These are phyloP conservation scores for Cryptophagus acutangulus DNA, from an alignment of 2,888 invertebrate species.

Conservation along the genomic window DNA sequence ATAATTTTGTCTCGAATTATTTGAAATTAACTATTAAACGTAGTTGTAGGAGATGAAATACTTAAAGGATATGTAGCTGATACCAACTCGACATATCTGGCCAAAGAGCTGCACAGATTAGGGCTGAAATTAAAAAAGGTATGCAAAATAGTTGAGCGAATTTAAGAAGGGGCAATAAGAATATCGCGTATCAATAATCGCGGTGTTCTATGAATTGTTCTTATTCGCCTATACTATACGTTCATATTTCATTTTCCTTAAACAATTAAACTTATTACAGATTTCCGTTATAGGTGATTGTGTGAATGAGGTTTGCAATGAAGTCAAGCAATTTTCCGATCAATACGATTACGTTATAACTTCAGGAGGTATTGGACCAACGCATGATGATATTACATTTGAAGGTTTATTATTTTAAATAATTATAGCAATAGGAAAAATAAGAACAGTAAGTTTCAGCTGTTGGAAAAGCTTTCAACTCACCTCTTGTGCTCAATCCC, in stretches of 20 bases:
- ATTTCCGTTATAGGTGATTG: conserved; percentile 65
- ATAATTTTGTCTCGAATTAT: too few relatives aligned
- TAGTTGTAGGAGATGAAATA: conserved; percentile 74
- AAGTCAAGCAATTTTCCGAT: conserved; percentile 58
- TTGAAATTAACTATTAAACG: too few relatives aligned
- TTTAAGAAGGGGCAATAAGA: too few relatives aligned
- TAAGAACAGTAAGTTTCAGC: conserved; percentile 40
- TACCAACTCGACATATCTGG: conserved; percentile 62
- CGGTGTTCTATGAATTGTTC: conserved; percentile 3
- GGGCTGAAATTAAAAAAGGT: conserved; percentile 61
- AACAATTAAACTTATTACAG: conserved; percentile 37
- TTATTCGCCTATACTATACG: background rate
- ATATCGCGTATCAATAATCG: too few relatives aligned
- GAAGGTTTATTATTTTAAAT: conserved; percentile 51
- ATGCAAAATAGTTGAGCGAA: conserved; percentile 19
- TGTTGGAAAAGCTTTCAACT: conserved; percentile 53
- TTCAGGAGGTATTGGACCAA: conserved; percentile 72
- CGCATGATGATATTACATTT: conserved; percentile 73
- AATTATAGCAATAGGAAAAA: background rate
- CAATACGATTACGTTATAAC: conserved; percentile 65
- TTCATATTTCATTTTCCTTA: background rate
- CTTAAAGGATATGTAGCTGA: conserved; percentile 66
- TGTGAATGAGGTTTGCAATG: conserved; percentile 57
- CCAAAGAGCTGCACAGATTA: conserved; percentile 55
- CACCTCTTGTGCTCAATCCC: conserved; percentile 47